Evolutionary conservation across 1,140 invertebrate genomes (phyloP), one percentile per base, ranked within the genome.

Genomic region (Chrysomallon squamiferum): DNA sequence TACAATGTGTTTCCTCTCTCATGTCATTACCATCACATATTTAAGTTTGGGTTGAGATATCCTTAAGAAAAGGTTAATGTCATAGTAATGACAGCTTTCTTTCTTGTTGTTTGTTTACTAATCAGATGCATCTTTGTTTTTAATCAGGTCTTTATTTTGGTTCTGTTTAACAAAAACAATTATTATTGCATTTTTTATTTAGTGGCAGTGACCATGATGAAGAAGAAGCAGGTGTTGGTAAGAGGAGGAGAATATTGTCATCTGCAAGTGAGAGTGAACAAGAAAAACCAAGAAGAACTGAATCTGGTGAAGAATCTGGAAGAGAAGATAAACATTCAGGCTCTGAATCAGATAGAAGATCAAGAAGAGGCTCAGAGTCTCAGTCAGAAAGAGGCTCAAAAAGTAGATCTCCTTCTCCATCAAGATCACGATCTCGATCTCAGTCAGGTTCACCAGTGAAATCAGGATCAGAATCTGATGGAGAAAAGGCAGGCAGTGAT

Each of bases 121-220:
- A n/a, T n/a, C n/a, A n/a, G n/a, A n/a, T n/a, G n/a, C n/a, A n/a
- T n/a, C n/a, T n/a, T n/a, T n/a, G n/a, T n/a, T n/a, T n/a, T n/a
- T n/a, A n/a, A n/a, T n/a, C n/a, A n/a, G n/a, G n/a, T n/a, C n/a
- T n/a, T n/a, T n/a, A n/a, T n/a, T n/a, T n/a, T n/a, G n/a, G n/a
- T n/a, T n/a, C n/a, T n/a, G n/a, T n/a, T n/a, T n/a, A n/a, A n/a
- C n/a, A n/a, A n/a, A n/a, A n/a, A n/a, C n/a, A n/a, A n/a, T n/a
- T n/a, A n/a, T n/a, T n/a, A n/a, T 52, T 62, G 47, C 62, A 68
- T 71, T 59, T 59, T 87, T 68, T 79, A 7, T 88, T 88, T 70
- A 89, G 89, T 61, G 89, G 87, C 30, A 86, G 86, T 63, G 88
- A 87, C 45, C 84, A 86, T 67, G 35, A 38, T 15, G 71, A 86